phyloP scores from a whole-genome alignment of 2,888 invertebrate species.

The Napeogenes inachia region DNA sequence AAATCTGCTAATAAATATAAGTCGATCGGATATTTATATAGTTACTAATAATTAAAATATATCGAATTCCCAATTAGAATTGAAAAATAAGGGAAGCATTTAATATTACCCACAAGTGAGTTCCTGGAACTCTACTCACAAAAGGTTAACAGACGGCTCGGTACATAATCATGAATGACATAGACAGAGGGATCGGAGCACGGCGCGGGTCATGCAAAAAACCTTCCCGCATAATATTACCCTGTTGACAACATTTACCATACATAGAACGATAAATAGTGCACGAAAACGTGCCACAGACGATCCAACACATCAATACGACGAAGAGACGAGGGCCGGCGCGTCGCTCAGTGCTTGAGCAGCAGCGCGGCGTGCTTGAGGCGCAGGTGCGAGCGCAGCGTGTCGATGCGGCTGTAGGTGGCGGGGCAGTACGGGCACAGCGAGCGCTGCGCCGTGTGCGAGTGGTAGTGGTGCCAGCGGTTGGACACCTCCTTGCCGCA shows the following conservation, averaged over 20 bases:
- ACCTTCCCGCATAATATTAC: slow-evolving; percentile 50
- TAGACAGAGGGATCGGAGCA: neutral
- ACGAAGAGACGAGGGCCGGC: slow-evolving; percentile 32
- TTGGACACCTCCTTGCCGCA: slow-evolving; percentile 92
- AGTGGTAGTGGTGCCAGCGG: slow-evolving; percentile 92
- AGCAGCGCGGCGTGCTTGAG: slow-evolving; percentile 81
- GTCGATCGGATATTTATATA: neutral
- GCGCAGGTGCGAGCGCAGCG: slow-evolving; percentile 87
- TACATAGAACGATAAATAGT: slow-evolving; percentile 54
- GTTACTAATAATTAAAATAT: neutral
- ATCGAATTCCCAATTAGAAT: neutral
- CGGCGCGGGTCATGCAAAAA: slow-evolving; percentile 21
- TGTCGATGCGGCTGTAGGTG: slow-evolving; percentile 92
- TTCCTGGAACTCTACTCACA: slow-evolving; percentile 23
- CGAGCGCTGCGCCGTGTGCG: slow-evolving; percentile 87
- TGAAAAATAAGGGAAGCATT: slow-evolving; percentile 9
- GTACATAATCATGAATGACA: neutral
- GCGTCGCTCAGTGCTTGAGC: slow-evolving; percentile 60
- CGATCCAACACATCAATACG: slow-evolving; percentile 43
- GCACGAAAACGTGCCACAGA: slow-evolving; percentile 65
- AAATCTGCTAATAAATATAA: slow-evolving; percentile 8
- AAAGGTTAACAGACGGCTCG: slow-evolving; percentile 22
- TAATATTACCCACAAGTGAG: slow-evolving; percentile 14
- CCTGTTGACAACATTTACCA: slow-evolving; percentile 68
- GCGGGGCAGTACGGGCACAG: slow-evolving; percentile 91